These are phyloP conservation scores for Diachasmimorpha longicaudata DNA, from an alignment of 1,140 invertebrate genomes.

Conservation along the genomic window DNA sequence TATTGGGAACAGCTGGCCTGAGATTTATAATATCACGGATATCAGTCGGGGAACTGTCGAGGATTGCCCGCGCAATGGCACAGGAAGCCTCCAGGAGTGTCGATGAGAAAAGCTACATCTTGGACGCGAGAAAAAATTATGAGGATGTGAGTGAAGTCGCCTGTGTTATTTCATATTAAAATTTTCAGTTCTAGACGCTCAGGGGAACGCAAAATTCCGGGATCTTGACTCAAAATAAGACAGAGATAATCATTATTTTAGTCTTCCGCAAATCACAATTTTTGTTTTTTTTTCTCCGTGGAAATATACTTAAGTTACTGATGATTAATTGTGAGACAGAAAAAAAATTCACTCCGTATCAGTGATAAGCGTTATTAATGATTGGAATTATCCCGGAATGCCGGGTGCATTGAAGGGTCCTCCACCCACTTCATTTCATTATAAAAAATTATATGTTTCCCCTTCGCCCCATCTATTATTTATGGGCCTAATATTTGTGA, in stretches of 20 bases:
- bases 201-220: too few species aligned
- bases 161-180: neutral
- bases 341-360: neutral
- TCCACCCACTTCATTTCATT: neutral
- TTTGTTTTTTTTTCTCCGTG: neutral
- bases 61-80: slow-evolving; percentile 4
- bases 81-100: slow-evolving; percentile 29
- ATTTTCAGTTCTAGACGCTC: too few species aligned
- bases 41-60: neutral
- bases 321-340: neutral
- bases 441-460: too few species aligned
- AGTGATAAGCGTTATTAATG: neutral
- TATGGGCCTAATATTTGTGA: neutral
- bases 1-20: neutral
- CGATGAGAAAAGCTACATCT: slow-evolving; percentile 59
- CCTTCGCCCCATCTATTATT: neutral
- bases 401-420: neutral
- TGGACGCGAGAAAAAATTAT: slow-evolving; percentile 54
- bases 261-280: too few species aligned
- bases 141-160: slow-evolving; percentile 49
- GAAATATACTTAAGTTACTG: neutral
- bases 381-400: neutral
- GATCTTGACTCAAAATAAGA: too few species aligned
- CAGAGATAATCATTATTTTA: too few species aligned
- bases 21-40: neutral